Conservation (phyloP, 1,140 invertebrate species). For the Caenorhabditis tropicalis region DNA sequence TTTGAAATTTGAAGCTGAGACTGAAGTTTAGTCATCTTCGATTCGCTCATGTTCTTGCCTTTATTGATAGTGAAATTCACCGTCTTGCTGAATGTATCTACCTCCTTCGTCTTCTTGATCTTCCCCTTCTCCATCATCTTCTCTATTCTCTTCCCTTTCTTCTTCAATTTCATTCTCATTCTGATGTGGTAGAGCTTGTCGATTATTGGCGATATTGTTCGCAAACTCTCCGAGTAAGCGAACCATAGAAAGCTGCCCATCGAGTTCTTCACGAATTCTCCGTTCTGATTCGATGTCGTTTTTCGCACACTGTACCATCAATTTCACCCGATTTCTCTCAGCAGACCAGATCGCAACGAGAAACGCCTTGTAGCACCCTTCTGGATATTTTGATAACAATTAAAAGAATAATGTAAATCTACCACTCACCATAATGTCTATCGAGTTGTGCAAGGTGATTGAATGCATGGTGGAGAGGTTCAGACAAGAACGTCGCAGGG, state of each 20-base stretch:
- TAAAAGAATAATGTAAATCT: not conserved
- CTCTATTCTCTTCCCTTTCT: no score
- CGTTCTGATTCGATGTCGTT: no score
- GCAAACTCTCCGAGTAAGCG: not conserved
- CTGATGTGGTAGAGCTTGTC: not conserved
- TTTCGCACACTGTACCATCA: not conserved
- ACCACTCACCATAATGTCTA: constrained; percentile 4
- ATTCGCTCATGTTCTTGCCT: no score
- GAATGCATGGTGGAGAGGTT: constrained; percentile 26
- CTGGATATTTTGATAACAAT: not conserved
- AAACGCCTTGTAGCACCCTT: not conserved
- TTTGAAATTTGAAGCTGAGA: no score
- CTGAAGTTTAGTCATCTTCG: no score
- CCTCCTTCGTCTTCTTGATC: no score
- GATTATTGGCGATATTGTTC: not conserved
- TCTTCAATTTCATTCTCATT: not conserved
- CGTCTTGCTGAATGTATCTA: no score
- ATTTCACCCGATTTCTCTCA: not conserved
- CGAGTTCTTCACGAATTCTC: not conserved
- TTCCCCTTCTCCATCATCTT: no score
- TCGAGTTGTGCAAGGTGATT: constrained; percentile 15
- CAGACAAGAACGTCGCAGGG: not conserved
- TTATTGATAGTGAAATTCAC: no score
- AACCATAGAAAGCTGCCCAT: constrained; percentile 10
- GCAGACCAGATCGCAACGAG: not conserved